A percentile compares a stretch with the other conserved stretches of the same genome.
These are phyloP conservation scores for Pogoniulus pusillus DNA, from an alignment of 2,797 vertebrate species.

Conservation along the genomic window DNA sequence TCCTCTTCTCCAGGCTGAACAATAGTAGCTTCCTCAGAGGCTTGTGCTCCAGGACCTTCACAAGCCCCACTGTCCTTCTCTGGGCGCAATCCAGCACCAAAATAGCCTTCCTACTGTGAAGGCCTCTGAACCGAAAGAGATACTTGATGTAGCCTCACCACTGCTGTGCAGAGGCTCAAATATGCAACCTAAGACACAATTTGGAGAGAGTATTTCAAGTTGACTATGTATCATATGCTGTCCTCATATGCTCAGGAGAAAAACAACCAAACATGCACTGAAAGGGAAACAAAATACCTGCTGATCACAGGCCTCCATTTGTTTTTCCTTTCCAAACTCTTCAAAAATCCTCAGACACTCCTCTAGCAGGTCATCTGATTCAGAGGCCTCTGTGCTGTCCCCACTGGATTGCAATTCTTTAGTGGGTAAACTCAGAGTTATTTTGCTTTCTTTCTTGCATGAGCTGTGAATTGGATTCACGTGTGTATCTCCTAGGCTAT, in stretches of 20 bases:
- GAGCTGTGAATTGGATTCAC: background rate
- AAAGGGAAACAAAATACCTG: constrained; percentile 21
- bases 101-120: too few relatives aligned
- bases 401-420: constrained; percentile 51
- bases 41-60: too few relatives aligned
- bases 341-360: constrained; percentile 84
- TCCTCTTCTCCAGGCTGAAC: too few relatives aligned
- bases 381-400: constrained; percentile 67
- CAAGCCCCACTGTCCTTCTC: too few relatives aligned
- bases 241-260: background rate
- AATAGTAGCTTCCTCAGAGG: too few relatives aligned
- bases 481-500: background rate
- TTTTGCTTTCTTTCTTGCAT: background rate
- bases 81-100: too few relatives aligned
- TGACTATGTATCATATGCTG: background rate
- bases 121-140: too few relatives aligned
- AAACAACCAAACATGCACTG: background rate
- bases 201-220: background rate
- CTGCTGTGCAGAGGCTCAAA: background rate
- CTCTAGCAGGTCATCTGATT: constrained; percentile 80
- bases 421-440: constrained; percentile 19
- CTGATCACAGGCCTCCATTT: background rate
- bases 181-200: background rate
- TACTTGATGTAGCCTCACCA: too few relatives aligned
- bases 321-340: constrained; percentile 34